phyloP scores from a whole-genome alignment of 2,113 vertebrate species.

The Hyperopisus bebe region DNA sequence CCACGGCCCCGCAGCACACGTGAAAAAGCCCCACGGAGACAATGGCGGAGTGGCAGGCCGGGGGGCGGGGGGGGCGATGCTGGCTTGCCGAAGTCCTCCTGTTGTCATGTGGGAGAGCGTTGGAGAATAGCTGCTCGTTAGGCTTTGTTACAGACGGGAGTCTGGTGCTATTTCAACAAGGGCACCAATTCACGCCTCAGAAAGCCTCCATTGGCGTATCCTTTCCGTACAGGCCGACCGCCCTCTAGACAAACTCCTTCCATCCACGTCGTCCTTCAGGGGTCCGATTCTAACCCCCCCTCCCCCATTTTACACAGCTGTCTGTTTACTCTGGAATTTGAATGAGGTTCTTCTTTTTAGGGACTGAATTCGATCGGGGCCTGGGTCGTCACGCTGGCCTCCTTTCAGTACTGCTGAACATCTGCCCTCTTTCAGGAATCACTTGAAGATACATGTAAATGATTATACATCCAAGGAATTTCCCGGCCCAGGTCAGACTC shows the following conservation, averaged over 20 bases:
- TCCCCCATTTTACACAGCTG: background rate
- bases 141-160: background rate
- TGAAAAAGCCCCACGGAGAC: background rate
- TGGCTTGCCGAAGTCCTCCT: background rate
- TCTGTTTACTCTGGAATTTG: background rate
- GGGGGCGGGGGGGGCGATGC: background rate
- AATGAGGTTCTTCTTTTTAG: background rate
- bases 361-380: background rate
- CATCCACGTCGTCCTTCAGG: background rate
- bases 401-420: background rate
- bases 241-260: background rate
- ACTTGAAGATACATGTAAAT: background rate
- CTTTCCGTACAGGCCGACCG: background rate
- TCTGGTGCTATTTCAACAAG: background rate
- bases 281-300: background rate
- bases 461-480: background rate
- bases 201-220: background rate
- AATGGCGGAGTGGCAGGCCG: background rate
- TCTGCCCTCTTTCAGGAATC: background rate
- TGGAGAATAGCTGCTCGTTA: slow-evolving; percentile 12
- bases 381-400: background rate
- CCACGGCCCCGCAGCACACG: no score
- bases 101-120: background rate
- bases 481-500: background rate
- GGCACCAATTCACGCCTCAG: background rate